Conservation (phyloP, 1,140 invertebrate genomes). For the Atta texana region DNA sequence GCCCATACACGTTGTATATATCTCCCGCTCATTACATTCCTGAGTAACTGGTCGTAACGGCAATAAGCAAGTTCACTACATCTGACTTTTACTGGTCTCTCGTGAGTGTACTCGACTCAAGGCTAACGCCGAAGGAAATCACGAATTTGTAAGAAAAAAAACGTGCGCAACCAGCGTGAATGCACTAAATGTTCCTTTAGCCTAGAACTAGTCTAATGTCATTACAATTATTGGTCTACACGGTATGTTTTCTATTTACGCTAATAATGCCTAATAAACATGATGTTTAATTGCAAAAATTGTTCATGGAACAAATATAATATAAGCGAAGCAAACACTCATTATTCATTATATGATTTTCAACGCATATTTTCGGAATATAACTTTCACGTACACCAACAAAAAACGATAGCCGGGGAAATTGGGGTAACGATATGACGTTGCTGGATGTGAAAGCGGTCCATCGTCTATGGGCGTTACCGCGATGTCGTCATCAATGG, state of each 20-base stretch:
- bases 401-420: background rate
- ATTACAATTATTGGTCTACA: background rate
- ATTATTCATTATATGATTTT: background rate
- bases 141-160: background rate
- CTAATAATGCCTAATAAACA: background rate
- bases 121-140: constrained; percentile 52
- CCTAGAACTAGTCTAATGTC: background rate
- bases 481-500: constrained; percentile 22
- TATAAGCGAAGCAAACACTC: background rate
- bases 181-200: background rate
- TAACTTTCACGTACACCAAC: background rate
- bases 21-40: constrained; percentile 66
- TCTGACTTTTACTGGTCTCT: constrained; percentile 71
- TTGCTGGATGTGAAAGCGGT: constrained; percentile 20
- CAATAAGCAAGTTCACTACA: constrained; percentile 72
- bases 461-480: constrained; percentile 2
- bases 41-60: constrained; percentile 65
- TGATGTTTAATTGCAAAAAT: background rate
- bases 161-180: background rate
- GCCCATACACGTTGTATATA: constrained; percentile 40
- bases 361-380: background rate
- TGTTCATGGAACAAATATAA: background rate
- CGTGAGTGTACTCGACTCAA: constrained; percentile 55
- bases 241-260: background rate
- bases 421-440: background rate